Percentiles rank a stretch among this genome's conserved stretches.
Evolutionary conservation across 2,113 vertebrate genomes (phyloP).

Genomic region (Morphnarchus princeps): DNA sequence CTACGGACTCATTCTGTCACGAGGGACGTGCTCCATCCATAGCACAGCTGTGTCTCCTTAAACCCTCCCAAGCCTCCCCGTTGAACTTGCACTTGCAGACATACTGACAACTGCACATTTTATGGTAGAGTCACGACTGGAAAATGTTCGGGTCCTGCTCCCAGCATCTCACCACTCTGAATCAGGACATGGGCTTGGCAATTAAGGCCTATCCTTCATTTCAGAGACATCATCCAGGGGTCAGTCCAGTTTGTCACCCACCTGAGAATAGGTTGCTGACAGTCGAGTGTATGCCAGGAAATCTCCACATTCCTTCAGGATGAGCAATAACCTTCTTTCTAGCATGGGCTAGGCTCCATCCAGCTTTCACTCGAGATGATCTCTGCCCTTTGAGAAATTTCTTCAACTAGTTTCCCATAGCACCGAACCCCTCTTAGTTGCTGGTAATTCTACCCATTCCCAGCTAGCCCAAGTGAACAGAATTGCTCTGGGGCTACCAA

Average conservation of each 20-base stretch:
- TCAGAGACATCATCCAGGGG: neutral
- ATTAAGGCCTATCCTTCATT: neutral
- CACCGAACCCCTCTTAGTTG: neutral
- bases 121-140: rapidly evolving
- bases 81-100: rapidly evolving
- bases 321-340: neutral
- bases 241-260: neutral
- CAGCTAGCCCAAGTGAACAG: neutral
- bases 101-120: rapidly evolving
- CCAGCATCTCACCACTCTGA: neutral
- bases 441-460: neutral
- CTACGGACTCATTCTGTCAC: neutral
- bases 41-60: neutral
- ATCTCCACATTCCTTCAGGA: neutral
- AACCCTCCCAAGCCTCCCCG: neutral
- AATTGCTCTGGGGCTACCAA: neutral
- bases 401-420: neutral
- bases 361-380: neutral
- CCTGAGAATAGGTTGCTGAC: constrained; percentile 28
- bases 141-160: neutral
- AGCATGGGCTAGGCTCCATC: neutral
- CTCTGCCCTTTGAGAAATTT: neutral
- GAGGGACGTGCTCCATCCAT: neutral
- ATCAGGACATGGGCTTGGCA: neutral
- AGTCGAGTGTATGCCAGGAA: neutral